A percentile compares a stretch with the other conserved stretches of the same genome.
These are phyloP conservation scores for Petrolisthes cinctipes DNA, from an alignment of 2,888 invertebrate genomes.

Conservation along the genomic window DNA sequence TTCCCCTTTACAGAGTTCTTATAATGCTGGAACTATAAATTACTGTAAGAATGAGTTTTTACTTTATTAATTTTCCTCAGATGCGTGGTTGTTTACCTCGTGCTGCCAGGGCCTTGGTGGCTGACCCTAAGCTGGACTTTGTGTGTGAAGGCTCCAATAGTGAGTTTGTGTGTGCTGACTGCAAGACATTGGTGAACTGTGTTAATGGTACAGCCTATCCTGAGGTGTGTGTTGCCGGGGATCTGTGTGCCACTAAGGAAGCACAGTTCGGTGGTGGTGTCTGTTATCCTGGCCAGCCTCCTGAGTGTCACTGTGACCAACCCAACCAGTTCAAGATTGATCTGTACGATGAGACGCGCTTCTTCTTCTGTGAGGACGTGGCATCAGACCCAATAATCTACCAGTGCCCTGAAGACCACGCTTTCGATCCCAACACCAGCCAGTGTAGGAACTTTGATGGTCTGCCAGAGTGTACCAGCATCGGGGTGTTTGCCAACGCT, in stretches of 20 bases:
- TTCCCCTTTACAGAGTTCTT: neutral
- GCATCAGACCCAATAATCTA: slow-evolving; percentile 45
- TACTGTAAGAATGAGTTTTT: neutral
- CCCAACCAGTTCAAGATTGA: slow-evolving; percentile 49
- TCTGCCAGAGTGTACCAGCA: slow-evolving; percentile 42
- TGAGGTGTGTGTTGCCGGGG: slow-evolving; percentile 21
- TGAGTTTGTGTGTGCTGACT: slow-evolving; percentile 58
- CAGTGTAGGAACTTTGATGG: slow-evolving; percentile 45
- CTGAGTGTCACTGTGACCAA: slow-evolving; percentile 33
- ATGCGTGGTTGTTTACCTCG: slow-evolving; percentile 26
- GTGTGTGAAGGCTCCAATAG: slow-evolving; percentile 32
- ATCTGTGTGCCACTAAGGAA: slow-evolving; percentile 27
- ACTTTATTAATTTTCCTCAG: neutral
- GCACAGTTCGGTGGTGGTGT: slow-evolving; percentile 34
- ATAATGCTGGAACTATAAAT: neutral
- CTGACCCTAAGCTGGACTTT: slow-evolving; percentile 37
- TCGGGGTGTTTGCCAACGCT: slow-evolving; percentile 50
- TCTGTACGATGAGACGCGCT: slow-evolving; percentile 28
- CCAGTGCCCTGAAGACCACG: slow-evolving; percentile 51
- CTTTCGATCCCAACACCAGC: slow-evolving; percentile 30
- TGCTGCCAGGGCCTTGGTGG: slow-evolving; percentile 23
- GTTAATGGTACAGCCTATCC: slow-evolving; percentile 49
- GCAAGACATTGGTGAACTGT: slow-evolving; percentile 58
- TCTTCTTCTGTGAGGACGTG: slow-evolving; percentile 47
- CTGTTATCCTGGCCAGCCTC: slow-evolving; percentile 48